phyloP scores from a whole-genome alignment of 2,113 vertebrate species.

The Trinectes maculatus region DNA sequence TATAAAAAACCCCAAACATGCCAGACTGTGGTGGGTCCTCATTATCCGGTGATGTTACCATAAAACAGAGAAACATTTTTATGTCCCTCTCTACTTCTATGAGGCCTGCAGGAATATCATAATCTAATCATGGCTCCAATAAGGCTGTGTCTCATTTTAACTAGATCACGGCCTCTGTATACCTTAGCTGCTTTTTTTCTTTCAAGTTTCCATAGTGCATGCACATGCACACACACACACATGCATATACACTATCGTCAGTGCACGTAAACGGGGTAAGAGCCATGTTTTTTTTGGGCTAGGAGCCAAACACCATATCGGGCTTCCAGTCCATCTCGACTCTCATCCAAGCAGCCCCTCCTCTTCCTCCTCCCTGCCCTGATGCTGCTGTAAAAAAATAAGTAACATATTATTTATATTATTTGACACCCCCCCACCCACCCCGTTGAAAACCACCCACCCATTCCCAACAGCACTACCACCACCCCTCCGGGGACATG shows the following conservation, averaged over 20 bases:
- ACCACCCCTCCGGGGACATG: conserved; percentile 34
- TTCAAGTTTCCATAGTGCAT: conserved; percentile 28
- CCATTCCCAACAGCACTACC: conserved; percentile 16
- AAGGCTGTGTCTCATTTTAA: conserved; percentile 48
- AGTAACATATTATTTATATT: conserved; percentile 49
- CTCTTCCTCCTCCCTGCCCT: conserved; percentile 25
- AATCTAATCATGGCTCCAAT: conserved; percentile 57
- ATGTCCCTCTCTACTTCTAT: conserved; percentile 17
- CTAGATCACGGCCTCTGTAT: conserved; percentile 46
- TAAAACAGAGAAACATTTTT: conserved; percentile 49
- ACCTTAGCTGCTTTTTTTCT: conserved; percentile 23
- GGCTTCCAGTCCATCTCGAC: conserved; percentile 32
- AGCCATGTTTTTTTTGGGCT: conserved; percentile 33
- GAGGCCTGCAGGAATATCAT: conserved; percentile 55
- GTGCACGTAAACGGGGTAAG: background rate
- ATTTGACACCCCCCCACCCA: background rate
- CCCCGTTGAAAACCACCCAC: background rate
- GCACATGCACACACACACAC: conserved; percentile 2
- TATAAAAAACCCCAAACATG: no score
- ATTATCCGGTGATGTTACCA: conserved; percentile 40
- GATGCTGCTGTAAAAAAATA: conserved; percentile 47
- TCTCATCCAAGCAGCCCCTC: conserved; percentile 42
- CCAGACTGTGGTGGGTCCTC: conserved; percentile 11
- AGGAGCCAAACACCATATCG: conserved; percentile 16
- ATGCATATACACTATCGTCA: background rate